phyloP scores from a whole-genome alignment of 2,113 vertebrate species.

The Cyphomyrus discorhynchus region DNA sequence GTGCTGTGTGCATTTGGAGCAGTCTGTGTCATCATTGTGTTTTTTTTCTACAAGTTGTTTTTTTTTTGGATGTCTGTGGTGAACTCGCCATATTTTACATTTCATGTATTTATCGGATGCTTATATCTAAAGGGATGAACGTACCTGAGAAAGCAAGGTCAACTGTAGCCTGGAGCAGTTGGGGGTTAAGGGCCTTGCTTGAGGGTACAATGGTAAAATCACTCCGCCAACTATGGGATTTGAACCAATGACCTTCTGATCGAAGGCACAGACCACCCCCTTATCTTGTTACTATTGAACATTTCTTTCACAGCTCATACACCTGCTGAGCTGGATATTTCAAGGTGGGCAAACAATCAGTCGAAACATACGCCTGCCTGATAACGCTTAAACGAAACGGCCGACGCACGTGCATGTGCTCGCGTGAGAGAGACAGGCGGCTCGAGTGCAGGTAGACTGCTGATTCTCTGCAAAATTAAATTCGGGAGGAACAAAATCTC shows the following conservation, averaged over 20 bases:
- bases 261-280: neutral
- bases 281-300: neutral
- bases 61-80: neutral
- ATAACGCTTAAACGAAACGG: neutral
- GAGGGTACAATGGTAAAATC: neutral
- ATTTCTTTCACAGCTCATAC: neutral
- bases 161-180: neutral
- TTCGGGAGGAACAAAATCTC: neutral
- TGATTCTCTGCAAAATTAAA: conserved; percentile 5
- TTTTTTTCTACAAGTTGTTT: neutral
- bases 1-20: neutral
- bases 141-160: neutral
- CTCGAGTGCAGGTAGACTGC: neutral
- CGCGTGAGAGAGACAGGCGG: neutral
- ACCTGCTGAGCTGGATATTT: neutral
- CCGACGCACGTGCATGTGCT: neutral
- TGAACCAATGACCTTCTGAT: neutral
- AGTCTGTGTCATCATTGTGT: neutral
- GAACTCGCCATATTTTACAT: neutral
- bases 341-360: neutral
- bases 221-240: neutral
- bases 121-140: neutral
- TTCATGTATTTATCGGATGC: neutral
- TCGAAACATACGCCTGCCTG: neutral
- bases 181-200: neutral